phyloP scores from a whole-genome alignment of 1,140 invertebrate species.

The Bombus consobrinus region DNA sequence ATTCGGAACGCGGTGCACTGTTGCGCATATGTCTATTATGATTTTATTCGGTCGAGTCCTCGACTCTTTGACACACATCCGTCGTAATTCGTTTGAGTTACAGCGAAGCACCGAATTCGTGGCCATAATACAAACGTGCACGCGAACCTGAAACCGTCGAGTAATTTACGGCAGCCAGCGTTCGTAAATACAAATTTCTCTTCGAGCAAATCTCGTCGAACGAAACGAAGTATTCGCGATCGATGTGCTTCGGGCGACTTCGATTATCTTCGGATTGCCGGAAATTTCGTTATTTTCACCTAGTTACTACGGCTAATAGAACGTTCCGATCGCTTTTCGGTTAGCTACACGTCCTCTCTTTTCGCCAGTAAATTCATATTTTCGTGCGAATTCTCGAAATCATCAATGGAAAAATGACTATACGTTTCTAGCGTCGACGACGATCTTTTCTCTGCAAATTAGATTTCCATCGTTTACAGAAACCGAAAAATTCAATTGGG shows the following conservation, averaged over 20 bases:
- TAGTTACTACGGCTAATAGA: not conserved
- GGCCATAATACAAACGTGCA: not conserved
- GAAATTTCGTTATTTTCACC: not conserved
- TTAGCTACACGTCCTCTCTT: not conserved
- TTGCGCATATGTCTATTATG: not conserved
- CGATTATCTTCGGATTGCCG: not conserved
- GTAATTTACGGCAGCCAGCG: not conserved
- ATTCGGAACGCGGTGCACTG: not conserved
- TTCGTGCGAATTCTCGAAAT: not conserved
- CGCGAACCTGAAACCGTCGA: not conserved
- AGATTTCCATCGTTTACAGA: too few species aligned
- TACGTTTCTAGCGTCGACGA: too few species aligned
- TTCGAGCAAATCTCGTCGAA: not conserved
- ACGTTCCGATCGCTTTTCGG: not conserved
- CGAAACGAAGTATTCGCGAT: not conserved
- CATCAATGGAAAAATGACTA: too few species aligned
- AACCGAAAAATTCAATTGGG: too few species aligned
- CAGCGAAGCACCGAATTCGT: not conserved
- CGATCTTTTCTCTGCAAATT: too few species aligned
- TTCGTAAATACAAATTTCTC: not conserved
- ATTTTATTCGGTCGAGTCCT: not conserved
- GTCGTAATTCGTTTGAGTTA: not conserved
- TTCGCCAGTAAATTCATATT: not conserved
- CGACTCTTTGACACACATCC: constrained; percentile 10
- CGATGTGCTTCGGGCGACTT: not conserved